Evolutionary conservation across 1,140 invertebrate genomes (phyloP).

Genomic region (Heliconius eleuchia): DNA sequence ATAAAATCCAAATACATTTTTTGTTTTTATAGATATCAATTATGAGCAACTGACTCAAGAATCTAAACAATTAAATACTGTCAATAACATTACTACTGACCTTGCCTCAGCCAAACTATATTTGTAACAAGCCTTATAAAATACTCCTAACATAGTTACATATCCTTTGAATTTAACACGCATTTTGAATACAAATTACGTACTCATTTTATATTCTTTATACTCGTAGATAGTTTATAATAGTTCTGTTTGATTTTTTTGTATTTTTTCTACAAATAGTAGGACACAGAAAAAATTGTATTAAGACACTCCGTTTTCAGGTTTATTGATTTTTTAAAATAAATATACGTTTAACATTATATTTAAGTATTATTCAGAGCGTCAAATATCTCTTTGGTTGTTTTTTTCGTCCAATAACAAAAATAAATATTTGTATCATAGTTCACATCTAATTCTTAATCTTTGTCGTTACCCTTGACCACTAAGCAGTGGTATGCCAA

Average conservation of each 20-base stretch:
- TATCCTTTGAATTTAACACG: constrained; percentile 11
- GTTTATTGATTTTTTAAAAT: background rate
- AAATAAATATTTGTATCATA: too few relatives aligned
- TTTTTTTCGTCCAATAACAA: too few relatives aligned
- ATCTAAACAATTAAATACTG: background rate
- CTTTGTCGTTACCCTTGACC: constrained; percentile 32
- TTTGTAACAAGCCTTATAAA: constrained; percentile 5
- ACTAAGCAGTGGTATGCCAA: constrained; percentile 27
- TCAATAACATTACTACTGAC: background rate
- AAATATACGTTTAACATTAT: too few relatives aligned
- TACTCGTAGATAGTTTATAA: background rate
- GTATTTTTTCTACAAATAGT: background rate
- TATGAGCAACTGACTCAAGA: background rate
- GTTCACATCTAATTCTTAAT: constrained; percentile 21
- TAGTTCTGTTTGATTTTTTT: background rate
- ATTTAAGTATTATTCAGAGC: background rate
- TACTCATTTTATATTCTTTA: background rate
- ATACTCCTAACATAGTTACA: constrained; percentile 5
- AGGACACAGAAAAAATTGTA: background rate
- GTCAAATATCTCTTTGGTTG: background rate
- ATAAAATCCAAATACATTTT: background rate
- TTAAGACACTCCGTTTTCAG: background rate
- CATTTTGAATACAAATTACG: constrained; percentile 13
- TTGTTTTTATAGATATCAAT: background rate
- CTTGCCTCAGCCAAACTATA: background rate